phyloP scores from a whole-genome alignment of 2,113 vertebrate genomes.

The Leucosticte australis region DNA sequence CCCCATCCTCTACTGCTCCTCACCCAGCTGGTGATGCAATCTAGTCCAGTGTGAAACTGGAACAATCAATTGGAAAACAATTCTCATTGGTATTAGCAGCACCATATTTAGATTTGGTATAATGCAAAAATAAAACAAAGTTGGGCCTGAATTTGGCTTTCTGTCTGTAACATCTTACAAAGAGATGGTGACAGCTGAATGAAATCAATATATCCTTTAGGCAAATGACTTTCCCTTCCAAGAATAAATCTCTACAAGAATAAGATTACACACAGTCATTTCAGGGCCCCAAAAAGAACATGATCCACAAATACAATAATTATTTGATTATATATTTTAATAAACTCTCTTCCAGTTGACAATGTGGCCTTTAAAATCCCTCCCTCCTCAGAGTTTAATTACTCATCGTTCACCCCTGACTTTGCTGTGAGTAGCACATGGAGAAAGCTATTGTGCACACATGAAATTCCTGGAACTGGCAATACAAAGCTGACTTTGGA shows the following conservation, averaged over 20 bases:
- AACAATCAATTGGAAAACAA: not conserved
- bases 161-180: not conserved
- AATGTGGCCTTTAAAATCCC: not conserved
- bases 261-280: not conserved
- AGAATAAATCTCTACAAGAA: conserved; percentile 36
- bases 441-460: not conserved
- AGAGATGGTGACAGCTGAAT: conserved; percentile 10
- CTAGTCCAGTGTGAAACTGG: not conserved
- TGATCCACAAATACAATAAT: not conserved
- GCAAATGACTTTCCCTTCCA: conserved; percentile 27
- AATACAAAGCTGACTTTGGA: not conserved
- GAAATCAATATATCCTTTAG: conserved; percentile 43
- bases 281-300: not conserved
- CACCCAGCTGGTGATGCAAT: not conserved
- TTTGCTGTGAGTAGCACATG: not conserved
- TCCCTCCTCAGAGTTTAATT: not conserved
- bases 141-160: not conserved
- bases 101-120: not conserved
- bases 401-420: not conserved
- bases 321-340: conserved; percentile 28
- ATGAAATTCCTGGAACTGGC: not conserved
- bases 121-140: not conserved
- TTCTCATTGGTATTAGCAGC: not conserved
- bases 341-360: not conserved
- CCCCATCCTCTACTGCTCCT: not conserved